A percentile compares a stretch with the other conserved stretches of the same genome.
Conservation (phyloP, 2,797 vertebrate species). For the Silurus aristotelis region DNA sequence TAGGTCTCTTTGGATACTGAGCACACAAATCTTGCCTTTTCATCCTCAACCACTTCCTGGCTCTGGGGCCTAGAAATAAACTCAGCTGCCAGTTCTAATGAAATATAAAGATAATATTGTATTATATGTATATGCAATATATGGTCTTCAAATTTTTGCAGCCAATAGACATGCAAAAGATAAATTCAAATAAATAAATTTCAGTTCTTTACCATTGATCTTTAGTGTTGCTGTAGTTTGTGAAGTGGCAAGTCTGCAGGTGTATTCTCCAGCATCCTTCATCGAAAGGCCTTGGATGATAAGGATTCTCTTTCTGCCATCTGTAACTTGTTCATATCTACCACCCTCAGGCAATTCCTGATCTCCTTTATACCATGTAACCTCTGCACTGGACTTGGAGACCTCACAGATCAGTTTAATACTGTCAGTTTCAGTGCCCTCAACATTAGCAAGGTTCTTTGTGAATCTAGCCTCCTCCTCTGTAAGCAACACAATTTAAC, state of each 20-base stretch:
- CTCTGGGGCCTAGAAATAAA: conserved; percentile 93
- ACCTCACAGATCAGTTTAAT: conserved; percentile 93
- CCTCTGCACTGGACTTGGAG: conserved; percentile 88
- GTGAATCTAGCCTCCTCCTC: conserved; percentile 94
- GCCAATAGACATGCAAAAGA: neutral
- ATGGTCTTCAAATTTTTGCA: neutral
- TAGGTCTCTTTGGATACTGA: conserved; percentile 93
- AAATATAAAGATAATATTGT: conserved; percentile 63
- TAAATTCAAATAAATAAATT: neutral
- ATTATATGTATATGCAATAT: conserved; percentile 71
- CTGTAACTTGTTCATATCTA: conserved; percentile 86
- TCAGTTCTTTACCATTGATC: conserved; percentile 81
- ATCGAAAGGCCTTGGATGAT: conserved; percentile 85
- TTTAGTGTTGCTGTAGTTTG: conserved; percentile 85
- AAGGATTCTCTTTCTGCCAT: conserved; percentile 89
- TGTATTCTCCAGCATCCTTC: conserved; percentile 87
- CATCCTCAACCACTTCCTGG: conserved; percentile 90
- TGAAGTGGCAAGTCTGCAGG: conserved; percentile 83
- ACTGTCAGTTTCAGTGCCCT: conserved; percentile 91
- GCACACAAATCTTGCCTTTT: conserved; percentile 92
- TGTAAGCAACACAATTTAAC: conserved; percentile 62
- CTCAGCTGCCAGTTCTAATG: conserved; percentile 91
- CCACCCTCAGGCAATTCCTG: conserved; percentile 90
- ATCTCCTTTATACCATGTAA: conserved; percentile 88
- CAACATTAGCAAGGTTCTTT: conserved; percentile 91